Base-by-base conservation (phyloP, 92 coral and sea anemone genomes). In the Palythoa grandiflora region DNA sequence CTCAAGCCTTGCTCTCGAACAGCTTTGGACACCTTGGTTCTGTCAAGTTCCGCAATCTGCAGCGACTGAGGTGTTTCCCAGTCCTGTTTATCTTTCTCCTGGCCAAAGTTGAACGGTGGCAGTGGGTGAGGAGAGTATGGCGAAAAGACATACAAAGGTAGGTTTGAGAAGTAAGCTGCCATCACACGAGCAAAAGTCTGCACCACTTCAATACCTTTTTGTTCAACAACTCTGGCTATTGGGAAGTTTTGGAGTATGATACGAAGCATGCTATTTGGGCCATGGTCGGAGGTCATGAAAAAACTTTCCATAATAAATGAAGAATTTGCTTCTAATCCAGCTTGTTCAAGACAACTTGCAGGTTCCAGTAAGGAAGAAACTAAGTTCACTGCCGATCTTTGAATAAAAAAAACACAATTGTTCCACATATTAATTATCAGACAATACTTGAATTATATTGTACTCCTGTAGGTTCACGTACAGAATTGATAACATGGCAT, bases 81-180 rank as follows among this genome's bases (percentile, higher is more conserved):
- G 39, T 85, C 91, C 47, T 81, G 76, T 52, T 48, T 68, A 21
- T 51, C 76, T 38, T 66, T 81, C 75, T 81, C 76, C 73, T 66
- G 86, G 50, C 76, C 85, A 19, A 84, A 54, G 44, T 94, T 83
- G 63, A 87, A 95, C 40, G 96, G 93, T 54, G 98, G 98, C 40
- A 95, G 87, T 0, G 90, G 89, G 5, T 71, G 66, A 16, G 98
- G 93, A 9, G 80, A 94, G 83, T 91, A 92, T 11, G 99, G 94
- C 17, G 96, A 92, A 84, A 91, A 96, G 50, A 93, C 87, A 9
- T 89, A 92, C 12, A 97, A 94, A 13, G 96, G 92, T 61, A 95
- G 95, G 81, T 97, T 94, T 7, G 97, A 93, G 83, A 97, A 97
- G 89, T 97, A 97, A 19, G 98, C 96, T 0, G 97, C 93, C 99